These are phyloP conservation scores for Zaprionus nigranus DNA, from an alignment of 1,140 invertebrate genomes.

Conservation along the genomic window DNA sequence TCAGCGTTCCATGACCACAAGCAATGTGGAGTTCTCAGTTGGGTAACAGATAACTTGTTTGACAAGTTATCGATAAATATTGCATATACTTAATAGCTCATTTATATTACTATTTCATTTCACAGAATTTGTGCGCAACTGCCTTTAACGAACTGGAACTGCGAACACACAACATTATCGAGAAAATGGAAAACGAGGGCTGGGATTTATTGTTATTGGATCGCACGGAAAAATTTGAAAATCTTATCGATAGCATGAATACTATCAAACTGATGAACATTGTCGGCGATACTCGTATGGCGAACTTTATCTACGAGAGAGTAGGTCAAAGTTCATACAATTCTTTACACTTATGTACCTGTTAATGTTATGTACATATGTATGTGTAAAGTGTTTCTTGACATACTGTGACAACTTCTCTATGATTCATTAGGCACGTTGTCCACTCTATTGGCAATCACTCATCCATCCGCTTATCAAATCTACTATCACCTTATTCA, in stretches of 20 bases:
- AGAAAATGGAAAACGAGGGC: slow-evolving; percentile 51
- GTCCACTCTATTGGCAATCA: neutral
- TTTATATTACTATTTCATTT: neutral
- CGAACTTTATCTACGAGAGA: slow-evolving; percentile 40
- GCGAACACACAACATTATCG: slow-evolving; percentile 48
- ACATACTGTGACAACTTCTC: neutral
- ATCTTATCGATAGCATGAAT: slow-evolving; percentile 55
- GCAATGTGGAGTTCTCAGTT: slow-evolving; percentile 51
- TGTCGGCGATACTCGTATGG: slow-evolving; percentile 40
- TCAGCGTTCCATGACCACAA: slow-evolving; percentile 41
- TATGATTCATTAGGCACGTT: neutral
- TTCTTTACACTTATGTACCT: neutral
- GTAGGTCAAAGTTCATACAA: slow-evolving; percentile 12
- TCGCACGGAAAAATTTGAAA: neutral
- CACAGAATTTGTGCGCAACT: slow-evolving; percentile 55
- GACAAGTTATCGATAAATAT: slow-evolving; percentile 2
- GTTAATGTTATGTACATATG: too few species aligned
- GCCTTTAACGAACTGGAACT: slow-evolving; percentile 62
- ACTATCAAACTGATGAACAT: slow-evolving; percentile 51
- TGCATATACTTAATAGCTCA: too few species aligned
- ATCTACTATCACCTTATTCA: neutral
- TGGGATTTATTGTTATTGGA: slow-evolving; percentile 11
- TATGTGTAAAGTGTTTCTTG: too few species aligned
- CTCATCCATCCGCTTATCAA: neutral
- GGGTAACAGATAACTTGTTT: neutral